These are phyloP conservation scores for Gasteruption jaculator DNA, from an alignment of 2,888 invertebrate genomes.

Conservation along the genomic window DNA sequence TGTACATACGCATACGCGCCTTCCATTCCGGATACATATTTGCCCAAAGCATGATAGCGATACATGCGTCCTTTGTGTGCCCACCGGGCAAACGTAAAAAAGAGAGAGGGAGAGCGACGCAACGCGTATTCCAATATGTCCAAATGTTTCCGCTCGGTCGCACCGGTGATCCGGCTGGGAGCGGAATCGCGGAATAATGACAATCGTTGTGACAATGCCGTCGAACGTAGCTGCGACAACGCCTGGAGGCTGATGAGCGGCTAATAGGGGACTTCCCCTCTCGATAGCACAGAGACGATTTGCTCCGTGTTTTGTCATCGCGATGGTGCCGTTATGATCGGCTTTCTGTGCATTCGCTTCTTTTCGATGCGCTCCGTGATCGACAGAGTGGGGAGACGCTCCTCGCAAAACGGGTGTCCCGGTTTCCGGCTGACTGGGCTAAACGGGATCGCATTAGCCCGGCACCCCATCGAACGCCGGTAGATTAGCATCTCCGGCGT, in stretches of 20 bases:
- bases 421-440: constrained; percentile 51
- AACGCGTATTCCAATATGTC: constrained; percentile 42
- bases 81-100: too few relatives aligned
- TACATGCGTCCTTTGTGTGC: too few relatives aligned
- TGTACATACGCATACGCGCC: too few relatives aligned
- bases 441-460: constrained; percentile 50
- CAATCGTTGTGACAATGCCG: constrained; percentile 30
- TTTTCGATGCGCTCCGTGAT: too few relatives aligned
- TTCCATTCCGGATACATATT: too few relatives aligned
- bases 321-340: constrained; percentile 37
- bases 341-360: constrained; percentile 21
- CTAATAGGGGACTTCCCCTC: constrained; percentile 43
- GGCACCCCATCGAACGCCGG: constrained; percentile 26
- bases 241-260: constrained; percentile 46
- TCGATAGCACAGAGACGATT: constrained; percentile 15
- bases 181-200: constrained; percentile 48
- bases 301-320: constrained; percentile 37
- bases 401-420: constrained; percentile 43
- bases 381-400: constrained; percentile 19
- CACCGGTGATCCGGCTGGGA: constrained; percentile 36
- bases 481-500: constrained; percentile 49
- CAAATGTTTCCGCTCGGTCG: constrained; percentile 44
- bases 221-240: constrained; percentile 29
- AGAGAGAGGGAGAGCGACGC: constrained; percentile 18
- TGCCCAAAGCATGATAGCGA: too few relatives aligned